phyloP scores from a whole-genome alignment of 2,888 invertebrate species.

The Sphinx pinastri region DNA sequence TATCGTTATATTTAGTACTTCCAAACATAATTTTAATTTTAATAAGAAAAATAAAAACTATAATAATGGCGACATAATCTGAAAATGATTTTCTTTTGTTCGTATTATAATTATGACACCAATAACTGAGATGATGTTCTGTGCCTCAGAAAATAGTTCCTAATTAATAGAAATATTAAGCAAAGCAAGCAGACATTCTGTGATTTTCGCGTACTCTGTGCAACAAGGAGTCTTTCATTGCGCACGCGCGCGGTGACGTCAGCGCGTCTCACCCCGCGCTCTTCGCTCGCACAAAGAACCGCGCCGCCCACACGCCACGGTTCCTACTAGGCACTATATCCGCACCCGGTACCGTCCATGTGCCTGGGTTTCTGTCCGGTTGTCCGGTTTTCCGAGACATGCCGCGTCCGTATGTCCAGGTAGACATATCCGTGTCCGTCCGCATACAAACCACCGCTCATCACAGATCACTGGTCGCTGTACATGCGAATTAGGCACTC shows the following conservation, averaged over 20 bases:
- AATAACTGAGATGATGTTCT: too few relatives aligned
- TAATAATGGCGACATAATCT: too few relatives aligned
- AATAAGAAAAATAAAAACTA: too few relatives aligned
- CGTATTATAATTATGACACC: too few relatives aligned
- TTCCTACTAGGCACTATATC: slow-evolving; percentile 27
- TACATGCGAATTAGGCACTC: slow-evolving; percentile 22
- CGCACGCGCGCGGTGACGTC: slow-evolving; percentile 79
- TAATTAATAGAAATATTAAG: neutral
- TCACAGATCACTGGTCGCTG: slow-evolving; percentile 39
- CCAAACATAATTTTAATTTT: neutral
- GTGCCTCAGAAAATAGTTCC: neutral
- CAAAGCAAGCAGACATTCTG: slow-evolving; percentile 45
- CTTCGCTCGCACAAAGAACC: slow-evolving; percentile 33
- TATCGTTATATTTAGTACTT: neutral
- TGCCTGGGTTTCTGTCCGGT: neutral
- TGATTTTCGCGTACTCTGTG: slow-evolving; percentile 50
- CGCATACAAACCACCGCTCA: slow-evolving; percentile 45
- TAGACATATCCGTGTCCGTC: slow-evolving; percentile 33
- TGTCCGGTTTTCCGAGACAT: neutral
- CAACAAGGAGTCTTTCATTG: slow-evolving; percentile 59
- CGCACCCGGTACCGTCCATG: slow-evolving; percentile 34
- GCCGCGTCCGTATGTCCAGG: neutral
- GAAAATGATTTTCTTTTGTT: too few relatives aligned
- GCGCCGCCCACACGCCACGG: slow-evolving; percentile 44
- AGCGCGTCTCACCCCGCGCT: slow-evolving; percentile 57